Evolutionary conservation across 2,888 invertebrate genomes (phyloP), one percentile per base, ranked within the genome.

Genomic region (Nasonovia ribisnigri): DNA sequence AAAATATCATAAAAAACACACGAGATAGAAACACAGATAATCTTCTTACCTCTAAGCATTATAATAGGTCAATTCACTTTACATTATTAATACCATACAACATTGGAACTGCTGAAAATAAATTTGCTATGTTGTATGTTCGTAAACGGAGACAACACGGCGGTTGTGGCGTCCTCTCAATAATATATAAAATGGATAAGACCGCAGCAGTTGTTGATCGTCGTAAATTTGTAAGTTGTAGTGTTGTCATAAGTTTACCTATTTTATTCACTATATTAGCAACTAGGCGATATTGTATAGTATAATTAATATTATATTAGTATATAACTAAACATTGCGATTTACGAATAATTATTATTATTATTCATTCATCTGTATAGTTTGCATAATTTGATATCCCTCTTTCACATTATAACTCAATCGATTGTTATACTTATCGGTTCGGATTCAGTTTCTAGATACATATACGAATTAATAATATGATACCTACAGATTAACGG

Each of bases 361-460:
- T 36, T 36, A 36, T 77, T 77, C 16, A 77, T 77, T 77, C 8
- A 77, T 77, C n/a, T 77, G 36, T 8, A n/a, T n/a, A 36, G 36
- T 67, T 36, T 77, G 36, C 36, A 77, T 48, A 46, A n/a, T 48
- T 43, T 48, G n/a, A n/a, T 87, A 48, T 48, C 48, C 43, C n/a
- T 46, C 26, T 46, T 77, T 26, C 29, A 51, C 11, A 29, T 90
- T 90, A 48, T 60, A 67, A 1, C 51, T 51, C 51, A 51, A 51
- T 51, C 51, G 20, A 51, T 51, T 51, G 20, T 51, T 48, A 11
- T 43, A 46, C 48, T 84, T 43, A 54, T 84, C 91, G 42, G 20
- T 91, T 91, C 16, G 54, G 29, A 91, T 84, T 91, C 54, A 54
- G 46, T 46, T 91, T 46, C 26, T 24, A 60, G 46, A 46, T 46